Percentiles rank a stretch among this genome's conserved stretches.
phyloP scores from a whole-genome alignment of 2,888 invertebrate species.

The Mantis religiosa region DNA sequence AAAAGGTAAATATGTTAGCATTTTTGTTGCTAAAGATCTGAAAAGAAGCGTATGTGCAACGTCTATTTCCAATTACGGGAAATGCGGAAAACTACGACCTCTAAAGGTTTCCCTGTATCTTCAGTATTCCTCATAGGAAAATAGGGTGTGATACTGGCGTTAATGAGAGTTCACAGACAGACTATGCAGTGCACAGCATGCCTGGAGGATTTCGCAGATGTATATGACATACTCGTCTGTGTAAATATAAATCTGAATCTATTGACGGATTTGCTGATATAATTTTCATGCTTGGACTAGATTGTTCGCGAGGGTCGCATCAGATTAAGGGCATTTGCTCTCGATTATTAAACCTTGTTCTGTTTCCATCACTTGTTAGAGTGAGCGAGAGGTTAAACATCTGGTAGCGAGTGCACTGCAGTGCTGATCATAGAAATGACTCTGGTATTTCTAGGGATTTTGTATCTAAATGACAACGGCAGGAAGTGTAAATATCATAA shows the following conservation, averaged over 20 bases:
- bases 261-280: background rate
- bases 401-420: too few relatives aligned
- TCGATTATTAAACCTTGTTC: background rate
- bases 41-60: too few relatives aligned
- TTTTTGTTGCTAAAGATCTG: too few relatives aligned
- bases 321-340: background rate
- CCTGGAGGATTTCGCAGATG: background rate
- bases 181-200: background rate
- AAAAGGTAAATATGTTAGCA: too few relatives aligned
- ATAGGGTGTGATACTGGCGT: background rate
- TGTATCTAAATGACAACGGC: too few relatives aligned
- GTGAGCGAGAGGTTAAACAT: too few relatives aligned
- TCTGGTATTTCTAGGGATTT: too few relatives aligned
- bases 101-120: background rate
- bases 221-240: background rate
- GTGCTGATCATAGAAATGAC: too few relatives aligned
- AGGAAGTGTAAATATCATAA: too few relatives aligned
- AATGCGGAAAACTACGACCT: too few relatives aligned
- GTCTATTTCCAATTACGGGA: too few relatives aligned
- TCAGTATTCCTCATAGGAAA: background rate
- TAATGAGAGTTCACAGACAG: background rate
- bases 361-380: background rate
- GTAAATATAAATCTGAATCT: background rate
- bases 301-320: background rate
- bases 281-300: background rate